Evolutionary conservation across 2,113 vertebrate species (phyloP), one percentile per base, ranked within the genome.

Genomic region (Recurvirostra avosetta): DNA sequence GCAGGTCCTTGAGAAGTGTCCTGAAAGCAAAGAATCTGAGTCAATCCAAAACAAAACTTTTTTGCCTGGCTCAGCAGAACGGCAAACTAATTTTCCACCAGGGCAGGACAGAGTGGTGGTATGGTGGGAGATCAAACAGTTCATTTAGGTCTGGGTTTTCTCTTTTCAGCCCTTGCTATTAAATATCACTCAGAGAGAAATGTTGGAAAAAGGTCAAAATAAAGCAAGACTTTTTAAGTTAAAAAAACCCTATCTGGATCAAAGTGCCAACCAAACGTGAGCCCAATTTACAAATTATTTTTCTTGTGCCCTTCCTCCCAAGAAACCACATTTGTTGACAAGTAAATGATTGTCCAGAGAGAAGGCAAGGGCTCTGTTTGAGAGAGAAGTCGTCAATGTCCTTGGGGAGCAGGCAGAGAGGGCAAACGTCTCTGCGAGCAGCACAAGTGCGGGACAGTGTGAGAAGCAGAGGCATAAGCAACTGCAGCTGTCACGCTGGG

Each of bases 321-420:
- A 63, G 84, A 90, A 90, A 41, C 27, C 4, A 0, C 77, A 58
- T 91, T 85, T 91, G 76, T 75, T 12, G 27, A 30, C 74, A 88
- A 58, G 93, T 96, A 94, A 97, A 95, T 96, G 90, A 96, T 97
- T 97, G 87, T 56, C 81, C 66, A 89, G 84, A 71, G 38, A 43
- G 68, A 87, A 74, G 11, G 23, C 41, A 78, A 63, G 49, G 56
- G 56, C 80, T 84, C 21, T 65, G 15, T 32, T 78, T 67, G 55
- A 78, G 77, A 53, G 47, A 50, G 77, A 21, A 82, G 59, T 58
- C 53, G 63, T 26, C 4, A 4, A 43, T 65, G 92, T 90, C 96
- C 93, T 96, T 96, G 92, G 58, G 45, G 66, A 91, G 47, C 49
- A 27, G 53, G 36, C 25, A 59, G 84, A 91, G 84, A 93, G 94